Conservation (phyloP, 2,113 vertebrate species). For the Narcine bancroftii region DNA sequence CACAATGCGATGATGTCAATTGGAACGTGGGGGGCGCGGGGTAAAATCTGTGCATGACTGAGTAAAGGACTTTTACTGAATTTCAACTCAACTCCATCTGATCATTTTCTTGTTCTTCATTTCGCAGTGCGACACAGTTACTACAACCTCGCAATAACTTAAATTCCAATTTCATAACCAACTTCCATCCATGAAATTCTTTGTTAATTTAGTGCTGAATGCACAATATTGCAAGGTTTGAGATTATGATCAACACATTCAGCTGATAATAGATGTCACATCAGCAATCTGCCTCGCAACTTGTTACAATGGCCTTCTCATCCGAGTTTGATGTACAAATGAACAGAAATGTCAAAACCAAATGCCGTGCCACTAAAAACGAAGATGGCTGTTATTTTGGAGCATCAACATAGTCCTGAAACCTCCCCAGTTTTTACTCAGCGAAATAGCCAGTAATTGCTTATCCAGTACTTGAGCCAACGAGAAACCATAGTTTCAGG, state of each 20-base stretch:
- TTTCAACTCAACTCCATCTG: too few species aligned
- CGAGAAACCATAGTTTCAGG: background rate
- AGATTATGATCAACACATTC: background rate
- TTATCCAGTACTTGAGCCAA: background rate
- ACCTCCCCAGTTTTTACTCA: background rate
- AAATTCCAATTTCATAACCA: background rate
- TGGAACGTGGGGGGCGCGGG: too few species aligned
- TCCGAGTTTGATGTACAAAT: background rate
- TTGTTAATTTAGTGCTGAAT: background rate
- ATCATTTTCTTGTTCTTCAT: too few species aligned
- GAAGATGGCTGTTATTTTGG: background rate
- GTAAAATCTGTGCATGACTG: too few species aligned
- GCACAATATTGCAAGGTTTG: background rate
- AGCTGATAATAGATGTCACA: background rate
- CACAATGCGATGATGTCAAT: too few species aligned
- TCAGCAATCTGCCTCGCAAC: background rate
- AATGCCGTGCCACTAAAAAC: background rate
- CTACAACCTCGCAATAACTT: too few species aligned
- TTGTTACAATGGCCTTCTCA: background rate
- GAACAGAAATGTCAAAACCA: background rate
- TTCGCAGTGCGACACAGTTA: too few species aligned
- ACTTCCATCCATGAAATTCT: background rate
- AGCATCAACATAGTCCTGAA: background rate
- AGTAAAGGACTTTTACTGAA: too few species aligned
- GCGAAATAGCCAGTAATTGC: background rate